These are phyloP conservation scores for Sialis lutaria DNA, from an alignment of 2,888 invertebrate genomes.

Conservation along the genomic window DNA sequence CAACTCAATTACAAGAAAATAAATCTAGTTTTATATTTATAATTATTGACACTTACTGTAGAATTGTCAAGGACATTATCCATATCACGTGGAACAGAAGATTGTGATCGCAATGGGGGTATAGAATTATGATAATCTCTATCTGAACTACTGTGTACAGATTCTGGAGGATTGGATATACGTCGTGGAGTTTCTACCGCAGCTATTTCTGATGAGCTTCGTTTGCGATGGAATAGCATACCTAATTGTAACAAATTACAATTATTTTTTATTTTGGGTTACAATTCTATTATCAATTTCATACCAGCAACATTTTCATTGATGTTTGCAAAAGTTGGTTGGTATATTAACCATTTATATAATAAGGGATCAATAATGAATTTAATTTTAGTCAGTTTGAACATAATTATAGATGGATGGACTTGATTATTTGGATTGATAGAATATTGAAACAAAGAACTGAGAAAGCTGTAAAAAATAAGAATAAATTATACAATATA, in stretches of 20 bases:
- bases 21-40: no score
- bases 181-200: slow-evolving; percentile 25
- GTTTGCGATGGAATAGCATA: slow-evolving; percentile 4
- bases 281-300: slow-evolving; percentile 9
- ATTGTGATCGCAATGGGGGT: no score
- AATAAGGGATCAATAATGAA: slow-evolving; percentile 45
- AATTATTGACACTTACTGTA: no score
- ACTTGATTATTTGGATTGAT: slow-evolving; percentile 22
- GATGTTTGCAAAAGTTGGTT: slow-evolving; percentile 12
- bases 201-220: slow-evolving; percentile 14
- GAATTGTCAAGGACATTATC: no score
- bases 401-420: slow-evolving; percentile 30
- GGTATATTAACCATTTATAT: slow-evolving; percentile 44
- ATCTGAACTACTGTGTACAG: slow-evolving; percentile 32
- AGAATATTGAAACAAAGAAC: slow-evolving; percentile 26
- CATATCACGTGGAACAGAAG: no score
- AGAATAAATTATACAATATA: neutral
- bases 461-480: slow-evolving; percentile 12
- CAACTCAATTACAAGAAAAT: no score
- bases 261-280: no score
- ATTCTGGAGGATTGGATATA: slow-evolving; percentile 27
- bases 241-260: no score
- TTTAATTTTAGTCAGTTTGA: slow-evolving; percentile 30
- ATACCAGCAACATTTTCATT: neutral
- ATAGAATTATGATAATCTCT: slow-evolving; percentile 13